Percentiles rank a stretch among this genome's conserved stretches.
These are phyloP conservation scores for Leptoclinus maculatus DNA, from an alignment of 2,797 vertebrate species.

Conservation along the genomic window DNA sequence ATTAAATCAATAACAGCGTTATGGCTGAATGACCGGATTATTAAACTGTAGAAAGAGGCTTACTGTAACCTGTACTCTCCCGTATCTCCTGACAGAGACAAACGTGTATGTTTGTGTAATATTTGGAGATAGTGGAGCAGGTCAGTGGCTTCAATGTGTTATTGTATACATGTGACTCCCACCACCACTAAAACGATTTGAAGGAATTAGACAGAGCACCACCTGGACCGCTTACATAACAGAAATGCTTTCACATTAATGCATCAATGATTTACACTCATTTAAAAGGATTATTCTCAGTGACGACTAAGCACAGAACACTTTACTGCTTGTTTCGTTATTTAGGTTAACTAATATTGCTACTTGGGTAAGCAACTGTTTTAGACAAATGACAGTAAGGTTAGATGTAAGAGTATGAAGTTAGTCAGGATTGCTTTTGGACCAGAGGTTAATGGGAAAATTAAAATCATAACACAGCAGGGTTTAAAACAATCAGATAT, in stretches of 20 bases:
- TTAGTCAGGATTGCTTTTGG: not conserved
- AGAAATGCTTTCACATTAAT: not conserved
- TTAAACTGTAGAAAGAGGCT: slow-evolving; percentile 12
- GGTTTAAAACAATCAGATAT: not conserved
- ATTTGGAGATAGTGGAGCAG: not conserved
- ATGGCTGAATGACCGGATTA: slow-evolving; percentile 28
- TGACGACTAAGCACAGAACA: not conserved
- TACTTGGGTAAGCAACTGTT: not conserved
- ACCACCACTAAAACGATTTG: not conserved
- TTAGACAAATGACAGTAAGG: not conserved
- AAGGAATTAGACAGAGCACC: not conserved
- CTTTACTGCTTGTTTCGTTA: not conserved
- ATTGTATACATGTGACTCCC: not conserved
- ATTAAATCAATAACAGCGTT: not conserved
- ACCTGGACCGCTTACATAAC: slow-evolving; percentile 30
- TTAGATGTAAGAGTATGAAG: not conserved
- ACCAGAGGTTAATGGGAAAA: not conserved
- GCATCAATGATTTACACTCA: not conserved
- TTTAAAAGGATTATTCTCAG: not conserved
- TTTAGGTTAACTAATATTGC: not conserved
- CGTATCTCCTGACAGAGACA: not conserved
- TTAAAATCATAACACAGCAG: not conserved
- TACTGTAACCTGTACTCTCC: slow-evolving; percentile 3
- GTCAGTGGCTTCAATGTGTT: not conserved
- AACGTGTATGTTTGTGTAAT: not conserved